phyloP scores from a whole-genome alignment of 1,140 invertebrate genomes.

The Zaprionus ghesquierei region DNA sequence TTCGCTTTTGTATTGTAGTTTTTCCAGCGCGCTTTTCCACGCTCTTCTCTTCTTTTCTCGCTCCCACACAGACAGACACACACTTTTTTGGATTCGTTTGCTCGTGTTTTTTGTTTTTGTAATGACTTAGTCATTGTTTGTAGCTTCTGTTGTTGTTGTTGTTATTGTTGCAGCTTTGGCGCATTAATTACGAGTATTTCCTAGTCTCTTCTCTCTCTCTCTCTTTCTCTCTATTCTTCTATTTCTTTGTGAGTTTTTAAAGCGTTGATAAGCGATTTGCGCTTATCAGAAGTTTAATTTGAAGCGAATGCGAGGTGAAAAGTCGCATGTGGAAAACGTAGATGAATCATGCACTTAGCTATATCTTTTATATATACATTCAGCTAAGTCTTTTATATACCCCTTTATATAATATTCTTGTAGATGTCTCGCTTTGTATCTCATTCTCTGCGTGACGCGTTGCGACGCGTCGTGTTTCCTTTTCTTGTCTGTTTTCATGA shows the following conservation, averaged over 20 bases:
- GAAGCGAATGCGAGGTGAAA: neutral
- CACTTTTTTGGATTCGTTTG: conserved; percentile 60
- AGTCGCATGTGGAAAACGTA: neutral
- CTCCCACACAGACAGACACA: conserved; percentile 2
- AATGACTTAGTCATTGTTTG: conserved; percentile 66
- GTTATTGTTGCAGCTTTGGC: conserved; percentile 50
- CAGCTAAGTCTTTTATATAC: neutral
- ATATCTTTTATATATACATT: neutral
- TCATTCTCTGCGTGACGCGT: neutral
- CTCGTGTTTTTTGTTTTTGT: conserved; percentile 56
- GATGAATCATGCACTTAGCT: neutral
- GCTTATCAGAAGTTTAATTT: neutral
- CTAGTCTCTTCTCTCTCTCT: conserved; percentile 34
- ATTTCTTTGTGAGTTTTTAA: neutral
- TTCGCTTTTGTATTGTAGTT: conserved; percentile 11
- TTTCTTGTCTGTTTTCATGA: neutral
- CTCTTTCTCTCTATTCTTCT: neutral
- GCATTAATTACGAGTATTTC: conserved; percentile 71
- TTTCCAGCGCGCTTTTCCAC: conserved; percentile 43
- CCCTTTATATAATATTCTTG: neutral
- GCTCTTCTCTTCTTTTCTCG: conserved; percentile 58
- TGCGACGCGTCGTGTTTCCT: neutral
- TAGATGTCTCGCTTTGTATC: neutral
- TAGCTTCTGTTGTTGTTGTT: conserved; percentile 25
- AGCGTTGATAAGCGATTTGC: conserved; percentile 27